Evolutionary conservation across 2,888 invertebrate species (phyloP).

Genomic region (Plemyria rubiginata): DNA sequence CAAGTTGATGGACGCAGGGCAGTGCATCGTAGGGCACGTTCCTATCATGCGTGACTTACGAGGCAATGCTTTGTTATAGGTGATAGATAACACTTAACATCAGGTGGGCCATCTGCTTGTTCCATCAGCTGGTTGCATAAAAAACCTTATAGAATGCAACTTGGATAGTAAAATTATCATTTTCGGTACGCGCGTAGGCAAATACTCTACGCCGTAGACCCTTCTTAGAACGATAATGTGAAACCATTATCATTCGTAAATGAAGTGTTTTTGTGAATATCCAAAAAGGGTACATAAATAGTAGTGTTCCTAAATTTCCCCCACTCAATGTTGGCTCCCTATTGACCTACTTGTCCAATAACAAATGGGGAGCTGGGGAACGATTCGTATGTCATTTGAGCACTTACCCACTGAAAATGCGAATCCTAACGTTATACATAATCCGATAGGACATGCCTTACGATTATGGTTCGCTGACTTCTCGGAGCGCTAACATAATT

Average conservation of each 20-base stretch:
- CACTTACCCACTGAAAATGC: conserved; percentile 7
- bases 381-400: conserved; percentile 15
- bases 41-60: too few relatives aligned
- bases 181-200: not conserved
- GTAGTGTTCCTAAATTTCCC: conserved; percentile 3
- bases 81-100: too few relatives aligned
- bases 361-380: conserved; percentile 21
- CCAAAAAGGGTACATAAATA: not conserved
- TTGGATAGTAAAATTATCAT: too few relatives aligned
- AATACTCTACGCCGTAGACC: conserved; percentile 16
- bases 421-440: conserved; percentile 5
- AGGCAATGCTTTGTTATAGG: too few relatives aligned
- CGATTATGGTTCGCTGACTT: not conserved
- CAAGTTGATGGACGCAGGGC: too few relatives aligned
- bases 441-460: not conserved
- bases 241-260: not conserved
- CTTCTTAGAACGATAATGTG: not conserved
- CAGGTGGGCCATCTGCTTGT: too few relatives aligned
- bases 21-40: too few relatives aligned
- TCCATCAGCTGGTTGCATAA: too few relatives aligned
- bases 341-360: conserved; percentile 13
- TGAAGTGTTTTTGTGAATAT: not conserved
- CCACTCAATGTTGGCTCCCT: conserved; percentile 9
- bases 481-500: too few relatives aligned
- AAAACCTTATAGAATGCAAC: too few relatives aligned